These are phyloP conservation scores for Pycnomerus fuliginosus DNA, from an alignment of 2,888 invertebrate genomes.

Conservation along the genomic window DNA sequence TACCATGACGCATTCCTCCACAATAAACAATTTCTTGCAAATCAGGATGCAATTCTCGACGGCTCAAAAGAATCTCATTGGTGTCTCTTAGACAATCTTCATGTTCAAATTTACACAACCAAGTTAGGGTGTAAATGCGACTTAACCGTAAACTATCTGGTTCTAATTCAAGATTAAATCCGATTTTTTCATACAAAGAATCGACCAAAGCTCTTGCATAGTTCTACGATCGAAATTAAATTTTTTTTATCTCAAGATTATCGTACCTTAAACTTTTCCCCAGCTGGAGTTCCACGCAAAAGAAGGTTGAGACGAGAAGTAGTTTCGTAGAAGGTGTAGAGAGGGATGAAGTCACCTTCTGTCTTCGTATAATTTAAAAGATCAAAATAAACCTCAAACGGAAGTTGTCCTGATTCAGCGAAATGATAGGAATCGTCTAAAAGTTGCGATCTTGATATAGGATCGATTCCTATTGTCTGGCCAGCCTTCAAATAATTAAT, in stretches of 20 bases:
- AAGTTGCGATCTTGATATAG: conserved; percentile 69
- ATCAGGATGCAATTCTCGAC: conserved; percentile 59
- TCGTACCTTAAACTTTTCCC: conserved; percentile 25
- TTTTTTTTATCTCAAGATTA: no score
- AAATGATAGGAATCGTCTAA: conserved; percentile 71
- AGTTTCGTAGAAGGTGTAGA: conserved; percentile 54
- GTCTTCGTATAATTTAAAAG: conserved; percentile 60
- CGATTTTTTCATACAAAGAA: conserved; percentile 12
- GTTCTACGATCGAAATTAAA: conserved; percentile 9
- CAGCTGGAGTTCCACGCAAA: conserved; percentile 19
- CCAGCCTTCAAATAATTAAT: no score
- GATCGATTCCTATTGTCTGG: no score
- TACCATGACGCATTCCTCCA: conserved; percentile 65
- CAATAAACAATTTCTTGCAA: conserved; percentile 72
- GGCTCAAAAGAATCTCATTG: conserved; percentile 47
- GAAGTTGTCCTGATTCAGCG: conserved; percentile 60
- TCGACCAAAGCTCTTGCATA: conserved; percentile 5
- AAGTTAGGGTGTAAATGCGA: conserved; percentile 59
- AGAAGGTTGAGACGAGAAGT: conserved; percentile 26
- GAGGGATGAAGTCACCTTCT: conserved; percentile 65
- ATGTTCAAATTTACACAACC: conserved; percentile 64
- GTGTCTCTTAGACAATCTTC: conserved; percentile 58
- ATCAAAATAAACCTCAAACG: conserved; percentile 57
- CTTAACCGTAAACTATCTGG: conserved; percentile 59
- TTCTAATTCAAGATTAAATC: conserved; percentile 14